Conservation (phyloP, 2,888 invertebrate species). For the Amphimallon solstitiale region DNA sequence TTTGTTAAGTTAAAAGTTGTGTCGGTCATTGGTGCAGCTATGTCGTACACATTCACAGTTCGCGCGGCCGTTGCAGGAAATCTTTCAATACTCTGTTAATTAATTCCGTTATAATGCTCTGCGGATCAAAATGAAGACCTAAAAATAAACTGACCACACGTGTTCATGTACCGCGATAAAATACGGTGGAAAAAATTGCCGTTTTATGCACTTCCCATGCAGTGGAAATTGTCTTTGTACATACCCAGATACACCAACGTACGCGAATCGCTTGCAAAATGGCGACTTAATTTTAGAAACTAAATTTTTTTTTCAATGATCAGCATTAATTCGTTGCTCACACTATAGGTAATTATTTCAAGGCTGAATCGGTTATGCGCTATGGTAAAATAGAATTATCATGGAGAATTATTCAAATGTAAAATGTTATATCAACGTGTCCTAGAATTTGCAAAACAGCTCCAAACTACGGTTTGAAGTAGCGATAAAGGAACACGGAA, state of each 20-base stretch:
- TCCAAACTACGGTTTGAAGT: no score
- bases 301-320: background rate
- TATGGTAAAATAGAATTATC: no score
- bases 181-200: conserved; percentile 3
- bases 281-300: background rate
- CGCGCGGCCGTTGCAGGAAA: conserved; percentile 21
- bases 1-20: conserved; percentile 30
- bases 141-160: conserved; percentile 36
- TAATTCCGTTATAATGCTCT: conserved; percentile 34
- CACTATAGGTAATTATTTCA: no score
- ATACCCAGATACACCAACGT: background rate
- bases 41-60: conserved; percentile 25
- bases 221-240: conserved; percentile 2
- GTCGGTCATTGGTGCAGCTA: conserved; percentile 28
- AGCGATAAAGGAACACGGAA: no score
- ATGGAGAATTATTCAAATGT: no score
- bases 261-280: background rate
- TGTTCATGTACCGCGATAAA: conserved; percentile 28
- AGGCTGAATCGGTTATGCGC: no score
- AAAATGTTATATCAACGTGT: no score
- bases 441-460: no score
- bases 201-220: conserved; percentile 13
- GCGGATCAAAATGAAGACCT: conserved; percentile 35
- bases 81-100: conserved; percentile 23
- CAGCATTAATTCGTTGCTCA: no score